These are phyloP conservation scores for Aurelia aurita DNA, from an alignment of 30 jellyfish, hydroid and myxozoan species.

Conservation along the genomic window DNA sequence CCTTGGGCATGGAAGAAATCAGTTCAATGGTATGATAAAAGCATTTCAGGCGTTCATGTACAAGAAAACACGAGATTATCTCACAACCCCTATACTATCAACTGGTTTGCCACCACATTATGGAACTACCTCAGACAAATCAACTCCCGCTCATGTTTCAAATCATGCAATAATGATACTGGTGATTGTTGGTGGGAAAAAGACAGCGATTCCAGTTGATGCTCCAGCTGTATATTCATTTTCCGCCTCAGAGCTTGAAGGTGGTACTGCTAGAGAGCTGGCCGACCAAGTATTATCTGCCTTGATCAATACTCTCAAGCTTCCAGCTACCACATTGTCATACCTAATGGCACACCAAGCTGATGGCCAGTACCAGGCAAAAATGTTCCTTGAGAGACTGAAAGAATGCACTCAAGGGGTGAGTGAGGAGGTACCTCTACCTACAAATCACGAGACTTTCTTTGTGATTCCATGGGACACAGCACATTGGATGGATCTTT, in stretches of 20 bases:
- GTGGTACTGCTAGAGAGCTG: conserved; percentile 50
- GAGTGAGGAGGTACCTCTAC: conserved; percentile 15
- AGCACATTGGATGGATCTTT: conserved; percentile 64
- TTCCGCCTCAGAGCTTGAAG: conserved; percentile 18
- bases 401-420: conserved; percentile 19
- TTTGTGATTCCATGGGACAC: conserved; percentile 63
- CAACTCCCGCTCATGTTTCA: conserved; percentile 45
- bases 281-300: conserved; percentile 37
- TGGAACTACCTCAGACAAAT: conserved; percentile 41
- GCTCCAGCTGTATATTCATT: conserved; percentile 35
- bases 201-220: conserved; percentile 52
- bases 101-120: conserved; percentile 49
- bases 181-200: conserved; percentile 49
- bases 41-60: conserved; percentile 34
- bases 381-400: conserved; percentile 19
- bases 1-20: conserved; percentile 57
- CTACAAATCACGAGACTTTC: conserved; percentile 45
- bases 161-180: conserved; percentile 47
- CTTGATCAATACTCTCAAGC: conserved; percentile 14
- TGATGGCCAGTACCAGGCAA: conserved; percentile 58
- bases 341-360: conserved; percentile 46
- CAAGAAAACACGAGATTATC: conserved; percentile 36
- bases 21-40: conserved; percentile 43
- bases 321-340: conserved; percentile 21
- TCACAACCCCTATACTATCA: conserved; percentile 30